Evolutionary conservation across 2,888 invertebrate genomes (phyloP).

Genomic region (Portevinia maculata): DNA sequence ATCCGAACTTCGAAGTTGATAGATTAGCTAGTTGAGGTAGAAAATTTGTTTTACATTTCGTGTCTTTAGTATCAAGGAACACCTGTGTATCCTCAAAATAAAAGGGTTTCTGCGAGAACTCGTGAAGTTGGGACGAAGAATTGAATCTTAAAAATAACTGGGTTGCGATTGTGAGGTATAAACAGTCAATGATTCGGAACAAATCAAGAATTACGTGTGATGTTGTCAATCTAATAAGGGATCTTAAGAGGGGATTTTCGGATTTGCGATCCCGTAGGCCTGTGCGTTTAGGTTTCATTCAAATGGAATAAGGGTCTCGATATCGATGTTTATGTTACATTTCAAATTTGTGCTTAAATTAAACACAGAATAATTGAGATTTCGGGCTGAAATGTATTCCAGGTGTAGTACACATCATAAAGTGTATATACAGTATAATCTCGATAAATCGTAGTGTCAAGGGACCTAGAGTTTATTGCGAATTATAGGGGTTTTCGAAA

Average conservation of each 20-base stretch:
- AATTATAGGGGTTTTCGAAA: no score
- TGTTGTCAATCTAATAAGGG: conserved; percentile 35
- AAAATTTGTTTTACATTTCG: conserved; percentile 41
- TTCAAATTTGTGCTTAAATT: no score
- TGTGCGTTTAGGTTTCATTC: no score
- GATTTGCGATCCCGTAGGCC: no score
- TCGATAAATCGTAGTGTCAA: no score
- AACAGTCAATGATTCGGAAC: conserved; percentile 42
- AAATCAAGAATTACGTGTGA: conserved; percentile 46
- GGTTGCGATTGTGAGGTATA: neutral
- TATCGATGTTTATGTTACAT: no score
- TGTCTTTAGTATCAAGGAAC: conserved; percentile 2
- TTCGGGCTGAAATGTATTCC: no score
- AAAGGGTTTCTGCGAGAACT: conserved; percentile 14
- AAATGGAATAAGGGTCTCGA: no score
- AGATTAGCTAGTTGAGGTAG: conserved; percentile 60
- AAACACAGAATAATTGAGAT: no score
- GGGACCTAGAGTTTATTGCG: no score
- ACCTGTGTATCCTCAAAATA: conserved; percentile 18
- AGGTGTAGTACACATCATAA: no score
- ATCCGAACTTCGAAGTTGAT: conserved; percentile 64
- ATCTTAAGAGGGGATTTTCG: neutral
- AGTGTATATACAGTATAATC: no score
- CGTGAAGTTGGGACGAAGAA: neutral
- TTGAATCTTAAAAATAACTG: conserved; percentile 17